Evolutionary conservation across 1,140 invertebrate species (phyloP).

Genomic region (Doryteuthis pealeii): DNA sequence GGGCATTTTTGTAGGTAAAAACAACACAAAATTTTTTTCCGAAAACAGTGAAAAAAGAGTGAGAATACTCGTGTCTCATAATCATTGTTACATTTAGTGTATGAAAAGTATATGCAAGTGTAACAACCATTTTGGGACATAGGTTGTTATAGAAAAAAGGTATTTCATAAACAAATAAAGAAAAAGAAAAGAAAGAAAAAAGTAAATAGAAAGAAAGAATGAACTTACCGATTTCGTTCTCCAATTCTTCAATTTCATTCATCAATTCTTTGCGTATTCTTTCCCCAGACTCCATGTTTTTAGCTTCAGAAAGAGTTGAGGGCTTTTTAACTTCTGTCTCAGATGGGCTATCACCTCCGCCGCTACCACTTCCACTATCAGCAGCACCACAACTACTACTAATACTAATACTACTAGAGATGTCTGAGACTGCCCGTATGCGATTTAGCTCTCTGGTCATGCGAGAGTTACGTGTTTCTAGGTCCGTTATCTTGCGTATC

Average conservation of each 20-base stretch:
- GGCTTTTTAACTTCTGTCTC: too few relatives aligned
- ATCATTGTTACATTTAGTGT: too few relatives aligned
- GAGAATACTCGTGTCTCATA: too few relatives aligned
- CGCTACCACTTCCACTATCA: background rate
- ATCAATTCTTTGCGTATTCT: slow-evolving; percentile 28
- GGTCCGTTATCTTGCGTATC: slow-evolving; percentile 30
- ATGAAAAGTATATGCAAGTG: too few relatives aligned
- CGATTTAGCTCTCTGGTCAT: slow-evolving; percentile 14
- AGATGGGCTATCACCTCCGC: background rate
- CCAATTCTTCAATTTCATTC: slow-evolving; percentile 50
- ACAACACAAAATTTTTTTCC: too few relatives aligned
- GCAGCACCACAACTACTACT: slow-evolving; percentile 5
- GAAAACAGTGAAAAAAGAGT: too few relatives aligned
- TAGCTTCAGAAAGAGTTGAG: background rate
- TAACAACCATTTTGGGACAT: too few relatives aligned
- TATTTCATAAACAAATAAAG: too few relatives aligned
- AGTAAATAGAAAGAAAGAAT: too few relatives aligned
- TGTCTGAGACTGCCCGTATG: too few relatives aligned
- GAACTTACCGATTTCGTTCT: slow-evolving; percentile 55
- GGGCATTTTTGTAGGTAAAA: too few relatives aligned
- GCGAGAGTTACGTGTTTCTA: slow-evolving; percentile 28
- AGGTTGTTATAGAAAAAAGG: too few relatives aligned
- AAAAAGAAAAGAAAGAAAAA: background rate
- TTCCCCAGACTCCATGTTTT: background rate
- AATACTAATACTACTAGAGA: background rate